phyloP scores from a whole-genome alignment of 2,888 invertebrate genomes.

The Julus scandinavius region DNA sequence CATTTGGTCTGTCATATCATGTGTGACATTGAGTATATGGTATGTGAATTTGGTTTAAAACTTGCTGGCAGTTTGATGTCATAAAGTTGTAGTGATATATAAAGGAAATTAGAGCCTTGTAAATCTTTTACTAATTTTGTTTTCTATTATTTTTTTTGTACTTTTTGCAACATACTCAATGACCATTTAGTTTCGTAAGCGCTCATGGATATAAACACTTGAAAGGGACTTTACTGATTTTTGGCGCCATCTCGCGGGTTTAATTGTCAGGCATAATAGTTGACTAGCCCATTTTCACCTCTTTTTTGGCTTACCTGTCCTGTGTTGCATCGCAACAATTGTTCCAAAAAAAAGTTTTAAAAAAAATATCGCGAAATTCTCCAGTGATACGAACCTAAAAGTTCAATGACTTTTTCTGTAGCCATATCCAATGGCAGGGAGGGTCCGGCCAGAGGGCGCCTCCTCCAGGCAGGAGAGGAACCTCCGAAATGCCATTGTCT shows the following conservation, averaged over 20 bases:
- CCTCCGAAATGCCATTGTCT: background rate
- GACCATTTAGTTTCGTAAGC: too few relatives aligned
- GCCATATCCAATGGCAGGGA: background rate
- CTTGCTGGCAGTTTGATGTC: too few relatives aligned
- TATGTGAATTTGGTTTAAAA: too few relatives aligned
- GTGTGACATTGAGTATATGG: too few relatives aligned
- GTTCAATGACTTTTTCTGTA: background rate
- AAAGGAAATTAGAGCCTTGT: too few relatives aligned
- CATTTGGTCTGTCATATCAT: too few relatives aligned
- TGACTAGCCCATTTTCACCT: conserved; percentile 11
- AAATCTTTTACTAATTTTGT: too few relatives aligned
- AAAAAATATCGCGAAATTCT: background rate
- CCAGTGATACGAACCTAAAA: background rate
- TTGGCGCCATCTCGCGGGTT: background rate
- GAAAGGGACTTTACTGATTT: background rate
- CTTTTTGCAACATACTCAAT: too few relatives aligned
- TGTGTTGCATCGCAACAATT: background rate
- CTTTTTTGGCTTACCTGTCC: conserved; percentile 2
- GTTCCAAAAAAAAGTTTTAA: background rate
- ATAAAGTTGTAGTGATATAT: too few relatives aligned
- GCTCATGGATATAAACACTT: too few relatives aligned
- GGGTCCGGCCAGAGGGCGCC: conserved; percentile 14
- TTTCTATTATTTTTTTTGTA: too few relatives aligned
- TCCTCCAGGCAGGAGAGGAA: background rate
- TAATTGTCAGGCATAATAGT: background rate